Conservation (phyloP, 2,888 invertebrate genomes). For the Drosophila histrio region DNA sequence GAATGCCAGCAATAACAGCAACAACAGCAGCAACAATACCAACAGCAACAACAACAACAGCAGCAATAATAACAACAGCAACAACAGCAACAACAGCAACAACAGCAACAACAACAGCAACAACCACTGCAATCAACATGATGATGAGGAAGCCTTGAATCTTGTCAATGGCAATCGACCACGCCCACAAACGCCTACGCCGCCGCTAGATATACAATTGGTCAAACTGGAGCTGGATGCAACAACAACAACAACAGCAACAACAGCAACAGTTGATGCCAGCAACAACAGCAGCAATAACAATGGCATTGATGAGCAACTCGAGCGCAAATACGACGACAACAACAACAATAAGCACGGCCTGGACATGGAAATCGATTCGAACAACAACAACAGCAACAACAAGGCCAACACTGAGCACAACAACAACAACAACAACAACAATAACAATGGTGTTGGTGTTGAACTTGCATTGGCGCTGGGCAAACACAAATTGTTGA, state of each 20-base stretch:
- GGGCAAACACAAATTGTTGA: conserved; percentile 65
- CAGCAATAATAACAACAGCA: conserved; percentile 25
- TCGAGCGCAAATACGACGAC: conserved; percentile 74
- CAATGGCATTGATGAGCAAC: conserved; percentile 63
- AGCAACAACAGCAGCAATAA: conserved; percentile 44
- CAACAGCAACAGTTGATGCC: conserved; percentile 36
- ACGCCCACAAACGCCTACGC: conserved; percentile 56
- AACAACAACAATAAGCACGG: conserved; percentile 74
- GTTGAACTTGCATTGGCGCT: conserved; percentile 60
- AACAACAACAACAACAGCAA: conserved; percentile 40
- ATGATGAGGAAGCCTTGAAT: conserved; percentile 82
- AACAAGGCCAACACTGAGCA: conserved; percentile 50
- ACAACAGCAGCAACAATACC: conserved; percentile 64
- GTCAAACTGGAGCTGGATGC: conserved; percentile 65
- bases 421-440: conserved; percentile 35
- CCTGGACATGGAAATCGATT: conserved; percentile 68
- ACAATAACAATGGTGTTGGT: conserved; percentile 30
- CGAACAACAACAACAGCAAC: conserved; percentile 76
- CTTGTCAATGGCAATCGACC: conserved; percentile 69
- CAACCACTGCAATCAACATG: conserved; percentile 30
- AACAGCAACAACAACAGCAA: conserved; percentile 30
- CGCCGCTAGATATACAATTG: conserved; percentile 64
- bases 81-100: conserved; percentile 22
- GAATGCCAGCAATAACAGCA: conserved; percentile 50
- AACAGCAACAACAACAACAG: conserved; percentile 60